These are phyloP conservation scores for Myrmophylax atrothorax DNA, from an alignment of 2,113 vertebrate genomes.

Conservation along the genomic window DNA sequence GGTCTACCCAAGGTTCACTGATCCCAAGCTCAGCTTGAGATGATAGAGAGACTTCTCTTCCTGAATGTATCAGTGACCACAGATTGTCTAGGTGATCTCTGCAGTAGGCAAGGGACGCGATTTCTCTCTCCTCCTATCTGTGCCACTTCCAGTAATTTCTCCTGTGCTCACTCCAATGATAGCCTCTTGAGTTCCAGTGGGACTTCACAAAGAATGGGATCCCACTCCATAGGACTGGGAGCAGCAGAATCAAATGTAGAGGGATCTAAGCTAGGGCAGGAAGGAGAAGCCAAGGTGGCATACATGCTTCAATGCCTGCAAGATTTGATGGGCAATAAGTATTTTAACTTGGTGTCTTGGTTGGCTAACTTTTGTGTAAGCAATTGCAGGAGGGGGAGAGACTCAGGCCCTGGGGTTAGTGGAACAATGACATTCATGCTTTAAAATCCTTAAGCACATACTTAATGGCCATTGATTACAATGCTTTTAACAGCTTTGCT, in stretches of 20 bases:
- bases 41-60: neutral
- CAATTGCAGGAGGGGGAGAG: neutral
- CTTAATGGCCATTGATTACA: neutral
- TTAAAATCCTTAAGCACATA: neutral
- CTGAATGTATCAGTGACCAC: neutral
- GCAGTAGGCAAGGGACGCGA: neutral
- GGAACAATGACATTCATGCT: neutral
- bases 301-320: neutral
- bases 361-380: neutral
- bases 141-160: neutral
- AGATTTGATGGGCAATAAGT: neutral
- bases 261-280: neutral
- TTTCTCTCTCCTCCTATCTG: neutral
- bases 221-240: accelerated
- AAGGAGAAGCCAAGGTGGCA: neutral
- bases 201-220: neutral
- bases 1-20: neutral
- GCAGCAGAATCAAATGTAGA: neutral
- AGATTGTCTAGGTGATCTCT: neutral
- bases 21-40: neutral
- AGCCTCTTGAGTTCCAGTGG: neutral
- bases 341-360: neutral
- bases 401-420: neutral
- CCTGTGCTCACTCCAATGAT: neutral
- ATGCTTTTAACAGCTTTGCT: neutral